phyloP scores from a whole-genome alignment of 2,888 invertebrate species.

The Protodeltote pygarga region DNA sequence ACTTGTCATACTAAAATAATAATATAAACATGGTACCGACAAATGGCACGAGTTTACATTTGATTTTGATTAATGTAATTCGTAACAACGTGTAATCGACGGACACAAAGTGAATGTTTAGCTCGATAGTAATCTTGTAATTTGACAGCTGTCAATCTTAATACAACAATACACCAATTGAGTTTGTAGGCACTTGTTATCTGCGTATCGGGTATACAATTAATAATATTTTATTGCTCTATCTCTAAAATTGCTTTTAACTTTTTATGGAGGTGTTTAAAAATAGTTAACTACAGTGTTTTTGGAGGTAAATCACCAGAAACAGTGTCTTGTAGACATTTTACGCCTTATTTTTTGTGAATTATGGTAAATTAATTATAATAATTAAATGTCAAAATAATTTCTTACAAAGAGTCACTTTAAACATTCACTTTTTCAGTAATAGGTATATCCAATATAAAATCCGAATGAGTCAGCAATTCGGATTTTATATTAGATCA shows the following conservation, averaged over 20 bases:
- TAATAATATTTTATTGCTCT: slow-evolving; percentile 15
- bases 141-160: slow-evolving; percentile 58
- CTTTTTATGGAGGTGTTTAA: background rate
- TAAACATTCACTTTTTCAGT: too few relatives aligned
- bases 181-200: slow-evolving; percentile 48
- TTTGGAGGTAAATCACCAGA: too few relatives aligned
- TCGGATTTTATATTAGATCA: too few relatives aligned
- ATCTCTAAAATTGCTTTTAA: slow-evolving; percentile 12
- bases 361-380: too few relatives aligned
- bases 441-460: too few relatives aligned
- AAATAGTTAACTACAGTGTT: background rate
- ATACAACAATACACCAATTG: slow-evolving; percentile 52
- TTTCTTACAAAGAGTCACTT: too few relatives aligned
- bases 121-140: slow-evolving; percentile 51
- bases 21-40: slow-evolving; percentile 19
- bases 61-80: slow-evolving; percentile 50
- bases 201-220: slow-evolving; percentile 26
- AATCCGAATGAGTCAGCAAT: too few relatives aligned
- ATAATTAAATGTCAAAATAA: too few relatives aligned
- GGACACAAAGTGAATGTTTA: slow-evolving; percentile 47
- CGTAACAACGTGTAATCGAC: slow-evolving; percentile 25
- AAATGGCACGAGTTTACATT: slow-evolving; percentile 33
- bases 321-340: too few relatives aligned
- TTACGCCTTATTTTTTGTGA: too few relatives aligned
- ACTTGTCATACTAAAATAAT: slow-evolving; percentile 18